Conservation (phyloP, 2,797 vertebrate species). For the Oophaga sylvatica region DNA sequence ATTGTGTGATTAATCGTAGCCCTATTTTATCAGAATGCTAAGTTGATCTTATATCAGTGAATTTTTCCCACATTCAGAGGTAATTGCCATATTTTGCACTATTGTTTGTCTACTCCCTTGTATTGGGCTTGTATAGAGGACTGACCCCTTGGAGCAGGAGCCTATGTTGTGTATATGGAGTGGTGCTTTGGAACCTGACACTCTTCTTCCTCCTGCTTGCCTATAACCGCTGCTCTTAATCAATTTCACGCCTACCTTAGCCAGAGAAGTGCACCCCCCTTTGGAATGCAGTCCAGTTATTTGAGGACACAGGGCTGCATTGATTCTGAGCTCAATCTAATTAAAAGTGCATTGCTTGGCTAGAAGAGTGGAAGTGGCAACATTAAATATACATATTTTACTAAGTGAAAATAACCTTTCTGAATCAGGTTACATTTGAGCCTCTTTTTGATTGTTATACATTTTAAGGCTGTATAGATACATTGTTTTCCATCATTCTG, state of each 20-base stretch:
- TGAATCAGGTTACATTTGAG: not conserved
- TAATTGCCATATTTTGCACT: not conserved
- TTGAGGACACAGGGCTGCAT: constrained; percentile 61
- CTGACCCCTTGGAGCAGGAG: not conserved
- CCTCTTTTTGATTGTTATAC: not conserved
- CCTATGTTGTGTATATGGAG: not conserved
- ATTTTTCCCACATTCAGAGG: not conserved
- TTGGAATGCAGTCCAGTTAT: constrained; percentile 62
- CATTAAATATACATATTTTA: constrained; percentile 39
- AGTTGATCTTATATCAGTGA: not conserved
- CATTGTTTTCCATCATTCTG: not conserved
- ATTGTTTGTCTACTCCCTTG: not conserved
- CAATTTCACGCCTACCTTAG: constrained; percentile 62
- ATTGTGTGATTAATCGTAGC: too few relatives aligned
- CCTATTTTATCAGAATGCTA: not conserved
- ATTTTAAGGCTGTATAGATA: not conserved
- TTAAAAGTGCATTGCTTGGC: constrained; percentile 59
- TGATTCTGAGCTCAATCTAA: constrained; percentile 61
- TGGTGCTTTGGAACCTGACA: constrained; percentile 42
- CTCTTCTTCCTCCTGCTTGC: constrained; percentile 29
- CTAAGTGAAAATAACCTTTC: not conserved
- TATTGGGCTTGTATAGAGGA: too few relatives aligned
- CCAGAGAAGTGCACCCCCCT: constrained; percentile 56
- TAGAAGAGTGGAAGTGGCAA: constrained; percentile 13
- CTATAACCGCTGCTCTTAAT: constrained; percentile 58